Conservation (phyloP, 2,797 vertebrate species). For the Sciurus carolinensis region DNA sequence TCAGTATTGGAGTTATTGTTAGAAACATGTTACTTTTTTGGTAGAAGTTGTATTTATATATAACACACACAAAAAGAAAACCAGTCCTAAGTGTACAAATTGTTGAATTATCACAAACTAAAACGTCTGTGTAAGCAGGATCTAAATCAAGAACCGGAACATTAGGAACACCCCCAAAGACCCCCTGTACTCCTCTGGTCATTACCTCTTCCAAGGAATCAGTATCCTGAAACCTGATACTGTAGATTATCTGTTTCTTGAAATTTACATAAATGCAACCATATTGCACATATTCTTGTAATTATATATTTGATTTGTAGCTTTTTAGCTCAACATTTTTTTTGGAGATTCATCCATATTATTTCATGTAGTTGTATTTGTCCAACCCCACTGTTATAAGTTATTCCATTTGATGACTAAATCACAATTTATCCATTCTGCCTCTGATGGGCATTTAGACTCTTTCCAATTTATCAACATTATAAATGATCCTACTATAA, state of each 20-base stretch:
- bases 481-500: neutral
- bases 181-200: neutral
- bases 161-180: neutral
- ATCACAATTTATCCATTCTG: neutral
- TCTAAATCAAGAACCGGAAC: neutral
- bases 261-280: neutral
- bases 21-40: neutral
- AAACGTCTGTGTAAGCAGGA: neutral
- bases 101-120: constrained; percentile 9
- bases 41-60: neutral
- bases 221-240: neutral
- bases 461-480: neutral
- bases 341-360: neutral
- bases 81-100: neutral
- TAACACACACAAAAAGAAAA: neutral
- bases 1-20: neutral
- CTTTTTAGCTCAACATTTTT: neutral
- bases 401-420: neutral
- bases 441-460: neutral
- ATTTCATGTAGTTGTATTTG: neutral
- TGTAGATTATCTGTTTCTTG: neutral
- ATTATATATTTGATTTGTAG: neutral
- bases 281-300: neutral
- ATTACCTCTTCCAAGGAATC: neutral
- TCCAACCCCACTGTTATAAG: neutral